These are phyloP conservation scores for Ennomos erosarius DNA, from an alignment of 2,888 invertebrate species.

Conservation along the genomic window DNA sequence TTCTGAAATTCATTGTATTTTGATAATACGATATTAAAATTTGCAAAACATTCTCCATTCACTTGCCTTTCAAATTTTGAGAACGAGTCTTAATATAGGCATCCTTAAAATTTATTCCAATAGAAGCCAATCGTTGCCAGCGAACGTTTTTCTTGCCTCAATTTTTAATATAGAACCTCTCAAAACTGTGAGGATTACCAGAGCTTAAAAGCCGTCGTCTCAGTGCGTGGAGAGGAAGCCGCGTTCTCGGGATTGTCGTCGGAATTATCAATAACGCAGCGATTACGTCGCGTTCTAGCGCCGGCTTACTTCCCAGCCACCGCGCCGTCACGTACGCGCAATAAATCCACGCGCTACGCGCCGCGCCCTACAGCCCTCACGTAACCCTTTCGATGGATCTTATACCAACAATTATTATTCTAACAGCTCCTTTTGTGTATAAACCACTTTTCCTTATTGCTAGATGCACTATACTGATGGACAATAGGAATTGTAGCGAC, in stretches of 20 bases:
- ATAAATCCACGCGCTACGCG: constrained; percentile 14
- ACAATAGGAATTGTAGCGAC: background rate
- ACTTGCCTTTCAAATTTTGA: background rate
- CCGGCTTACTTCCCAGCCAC: constrained; percentile 1
- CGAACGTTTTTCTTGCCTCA: constrained; percentile 10
- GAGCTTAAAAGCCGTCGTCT: constrained; percentile 20
- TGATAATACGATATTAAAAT: constrained; percentile 3
- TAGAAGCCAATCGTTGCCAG: constrained; percentile 2
- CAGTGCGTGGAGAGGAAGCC: constrained; percentile 12
- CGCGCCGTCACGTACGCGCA: constrained; percentile 13
- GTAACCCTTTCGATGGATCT: constrained; percentile 7
- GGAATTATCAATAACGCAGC: constrained; percentile 47
- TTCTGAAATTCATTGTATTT: background rate
- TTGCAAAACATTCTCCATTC: constrained; percentile 5
- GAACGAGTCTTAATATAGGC: constrained; percentile 4
- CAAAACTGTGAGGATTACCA: constrained; percentile 13
- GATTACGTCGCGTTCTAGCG: constrained; percentile 30
- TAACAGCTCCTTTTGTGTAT: constrained; percentile 4
- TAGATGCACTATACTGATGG: background rate
- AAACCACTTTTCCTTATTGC: background rate
- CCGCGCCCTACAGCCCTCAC: constrained; percentile 1
- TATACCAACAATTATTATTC: constrained; percentile 14
- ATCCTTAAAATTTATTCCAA: constrained; percentile 12
- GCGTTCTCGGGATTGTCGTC: constrained; percentile 22
- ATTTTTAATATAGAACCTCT: constrained; percentile 12